Conservation (phyloP, 2,888 invertebrate species). For the Notodonta ziczac region DNA sequence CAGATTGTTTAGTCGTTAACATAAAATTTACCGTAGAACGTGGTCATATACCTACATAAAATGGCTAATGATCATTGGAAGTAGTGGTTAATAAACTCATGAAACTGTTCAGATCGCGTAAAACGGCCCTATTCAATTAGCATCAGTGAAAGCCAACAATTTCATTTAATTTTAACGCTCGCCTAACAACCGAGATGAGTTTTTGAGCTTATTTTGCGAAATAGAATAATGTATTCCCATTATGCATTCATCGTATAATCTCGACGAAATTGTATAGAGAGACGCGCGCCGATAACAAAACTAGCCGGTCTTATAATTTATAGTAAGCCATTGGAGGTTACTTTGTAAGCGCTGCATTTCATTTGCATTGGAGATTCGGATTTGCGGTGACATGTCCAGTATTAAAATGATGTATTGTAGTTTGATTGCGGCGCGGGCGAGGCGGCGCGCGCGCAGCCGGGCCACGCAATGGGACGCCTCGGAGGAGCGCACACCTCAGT, state of each 20-base stretch:
- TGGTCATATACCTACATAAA: too few relatives aligned
- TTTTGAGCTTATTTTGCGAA: slow-evolving; percentile 25
- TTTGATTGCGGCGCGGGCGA: slow-evolving; percentile 65
- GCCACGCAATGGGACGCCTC: slow-evolving; percentile 17
- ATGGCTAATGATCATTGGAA: too few relatives aligned
- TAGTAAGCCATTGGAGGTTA: slow-evolving; percentile 72
- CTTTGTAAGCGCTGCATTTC: slow-evolving; percentile 68
- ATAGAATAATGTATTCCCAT: slow-evolving; percentile 67
- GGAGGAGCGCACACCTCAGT: slow-evolving; percentile 27
- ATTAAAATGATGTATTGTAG: slow-evolving; percentile 80
- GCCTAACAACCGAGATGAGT: slow-evolving; percentile 10
- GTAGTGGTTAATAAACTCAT: too few relatives aligned
- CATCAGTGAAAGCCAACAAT: slow-evolving; percentile 1
- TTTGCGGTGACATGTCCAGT: slow-evolving; percentile 79
- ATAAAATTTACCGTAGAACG: too few relatives aligned
- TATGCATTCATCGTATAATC: slow-evolving; percentile 76
- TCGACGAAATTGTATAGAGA: slow-evolving; percentile 76
- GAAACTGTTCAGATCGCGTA: background rate
- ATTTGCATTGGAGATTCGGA: slow-evolving; percentile 81
- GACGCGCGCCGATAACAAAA: slow-evolving; percentile 74
- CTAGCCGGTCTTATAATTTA: slow-evolving; percentile 75
- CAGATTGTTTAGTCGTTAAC: too few relatives aligned
- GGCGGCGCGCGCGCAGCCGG: slow-evolving; percentile 9
- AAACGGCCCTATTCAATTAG: slow-evolving; percentile 13
- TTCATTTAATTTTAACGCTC: slow-evolving; percentile 9